Evolutionary conservation across 2,797 vertebrate genomes (phyloP), one percentile per base, ranked within the genome.

Genomic region (Adrianichthys oophorus): DNA sequence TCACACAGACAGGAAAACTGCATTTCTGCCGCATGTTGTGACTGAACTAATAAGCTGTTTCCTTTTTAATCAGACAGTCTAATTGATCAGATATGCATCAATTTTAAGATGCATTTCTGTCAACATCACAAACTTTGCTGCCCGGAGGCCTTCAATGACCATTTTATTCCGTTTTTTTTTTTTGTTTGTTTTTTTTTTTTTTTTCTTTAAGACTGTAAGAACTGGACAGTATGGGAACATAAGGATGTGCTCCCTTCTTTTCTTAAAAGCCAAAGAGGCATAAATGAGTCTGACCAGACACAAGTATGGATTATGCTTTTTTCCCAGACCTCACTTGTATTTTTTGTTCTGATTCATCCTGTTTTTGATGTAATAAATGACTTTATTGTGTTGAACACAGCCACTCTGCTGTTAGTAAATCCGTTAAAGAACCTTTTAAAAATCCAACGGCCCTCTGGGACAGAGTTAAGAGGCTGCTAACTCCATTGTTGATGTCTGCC

Each of bases 311-410:
- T 52, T 42, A 37, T 37, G 32, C 32, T 37, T 37, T 37, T 55
- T 46, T 47, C 41, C 12, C 17, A 15, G n/a, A 21, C 15, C 14
- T 15, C 32, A 41, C 52, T 10, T 42, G 4, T 17, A 12, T 23
- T 44, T 61, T 15, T 50, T 45, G 37, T 16, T 51, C 19, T 6
- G 8, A 68, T 66, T 56, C 24, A 32, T 65, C 48, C 57, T 42
- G 48, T 51, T 41, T 52, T 41, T 59, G 17, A 53, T 42, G 24
- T 56, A 18, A 59, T 29, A 32, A 32, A 40, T 53, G 40, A 17
- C 6, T 24, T 51, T 2, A 44, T 14, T 17, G 18, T 41, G 18
- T 26, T 32, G 18, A 23, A 18, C 55, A 17, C 56, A 50, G 46
- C 44, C 42, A 46, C 32, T 37, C 32, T 37, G 43, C 37, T 32